These are phyloP conservation scores for Argyrosomus regius DNA, from an alignment of 2,797 vertebrate genomes.

Conservation along the genomic window DNA sequence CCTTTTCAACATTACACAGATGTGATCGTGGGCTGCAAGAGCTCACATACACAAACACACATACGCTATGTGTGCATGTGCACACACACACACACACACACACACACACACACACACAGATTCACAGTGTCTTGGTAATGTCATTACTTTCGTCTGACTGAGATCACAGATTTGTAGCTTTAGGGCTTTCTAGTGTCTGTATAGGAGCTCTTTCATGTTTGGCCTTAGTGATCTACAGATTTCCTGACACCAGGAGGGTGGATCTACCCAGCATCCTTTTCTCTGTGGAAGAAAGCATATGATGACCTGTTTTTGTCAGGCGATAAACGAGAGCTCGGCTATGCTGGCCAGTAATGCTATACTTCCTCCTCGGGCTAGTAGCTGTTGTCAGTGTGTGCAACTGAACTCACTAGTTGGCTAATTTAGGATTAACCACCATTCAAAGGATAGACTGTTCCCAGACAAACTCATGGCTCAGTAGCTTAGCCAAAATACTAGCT, in stretches of 20 bases:
- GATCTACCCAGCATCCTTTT: slow-evolving; percentile 49
- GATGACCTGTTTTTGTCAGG: slow-evolving; percentile 24
- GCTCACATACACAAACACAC: slow-evolving; percentile 6
- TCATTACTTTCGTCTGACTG: slow-evolving; percentile 46
- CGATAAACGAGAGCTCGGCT: slow-evolving; percentile 16
- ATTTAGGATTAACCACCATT: slow-evolving; percentile 25
- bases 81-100: neutral
- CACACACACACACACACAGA: slow-evolving; percentile 20
- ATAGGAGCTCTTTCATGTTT: slow-evolving; percentile 64
- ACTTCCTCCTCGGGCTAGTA: slow-evolving; percentile 21
- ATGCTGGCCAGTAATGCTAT: slow-evolving; percentile 18
- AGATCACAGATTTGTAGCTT: slow-evolving; percentile 53
- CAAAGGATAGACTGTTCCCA: slow-evolving; percentile 9
- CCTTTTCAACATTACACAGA: slow-evolving; percentile 31
- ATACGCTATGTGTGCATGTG: neutral
- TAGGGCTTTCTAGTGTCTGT: slow-evolving; percentile 49
- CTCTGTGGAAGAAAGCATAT: slow-evolving; percentile 24
- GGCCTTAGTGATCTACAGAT: slow-evolving; percentile 43
- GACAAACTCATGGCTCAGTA: neutral
- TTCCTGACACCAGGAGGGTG: slow-evolving; percentile 50
- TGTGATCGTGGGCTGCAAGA: slow-evolving; percentile 8
- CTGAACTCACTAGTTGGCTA: slow-evolving; percentile 19
- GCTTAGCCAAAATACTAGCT: neutral
- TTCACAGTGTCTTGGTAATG: slow-evolving; percentile 49
- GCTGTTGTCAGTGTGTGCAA: slow-evolving; percentile 25